A percentile compares a stretch with the other conserved stretches of the same genome.
Conservation (phyloP, 53 echinoderm and acorn worm species). For the Astropecten irregularis region DNA sequence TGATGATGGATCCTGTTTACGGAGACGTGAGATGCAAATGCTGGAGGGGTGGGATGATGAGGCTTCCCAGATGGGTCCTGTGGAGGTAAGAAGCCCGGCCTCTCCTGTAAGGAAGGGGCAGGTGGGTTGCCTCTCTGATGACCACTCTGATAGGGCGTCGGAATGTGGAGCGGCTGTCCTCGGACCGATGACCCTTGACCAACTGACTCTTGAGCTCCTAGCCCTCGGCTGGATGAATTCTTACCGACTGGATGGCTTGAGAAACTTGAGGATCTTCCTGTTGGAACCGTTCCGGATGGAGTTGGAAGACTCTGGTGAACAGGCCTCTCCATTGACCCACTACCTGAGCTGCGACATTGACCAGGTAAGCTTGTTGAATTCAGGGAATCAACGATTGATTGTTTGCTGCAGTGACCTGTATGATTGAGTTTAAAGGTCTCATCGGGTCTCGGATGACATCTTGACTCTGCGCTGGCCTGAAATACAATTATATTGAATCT, state of each 20-base stretch:
- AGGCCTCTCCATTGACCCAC: too few relatives aligned
- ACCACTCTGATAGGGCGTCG: not conserved
- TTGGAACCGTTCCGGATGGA: too few relatives aligned
- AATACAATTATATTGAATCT: too few relatives aligned
- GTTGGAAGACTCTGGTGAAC: too few relatives aligned
- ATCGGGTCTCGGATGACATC: not conserved
- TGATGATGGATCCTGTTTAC: constrained; percentile 4
- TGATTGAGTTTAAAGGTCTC: constrained; percentile 1
- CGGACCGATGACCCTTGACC: constrained; percentile 4
- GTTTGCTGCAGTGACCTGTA: not conserved
- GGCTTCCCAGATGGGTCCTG: too few relatives aligned
- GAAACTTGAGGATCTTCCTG: not conserved
- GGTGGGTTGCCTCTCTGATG: not conserved
- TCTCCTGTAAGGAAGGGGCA: not conserved
- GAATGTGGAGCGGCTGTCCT: not conserved
- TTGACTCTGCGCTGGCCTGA: not conserved
- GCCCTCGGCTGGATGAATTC: constrained; percentile 4
- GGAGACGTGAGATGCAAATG: constrained; percentile 14
- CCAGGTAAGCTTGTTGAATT: not conserved
- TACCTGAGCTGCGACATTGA: not conserved
- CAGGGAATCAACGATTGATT: not conserved
- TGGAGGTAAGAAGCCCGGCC: not conserved
- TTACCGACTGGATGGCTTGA: constrained; percentile 25
- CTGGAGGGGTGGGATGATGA: not conserved
- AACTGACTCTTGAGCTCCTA: constrained; percentile 18